Conservation (phyloP, 2,888 invertebrate genomes). For the Drosophila stalkeri region DNA sequence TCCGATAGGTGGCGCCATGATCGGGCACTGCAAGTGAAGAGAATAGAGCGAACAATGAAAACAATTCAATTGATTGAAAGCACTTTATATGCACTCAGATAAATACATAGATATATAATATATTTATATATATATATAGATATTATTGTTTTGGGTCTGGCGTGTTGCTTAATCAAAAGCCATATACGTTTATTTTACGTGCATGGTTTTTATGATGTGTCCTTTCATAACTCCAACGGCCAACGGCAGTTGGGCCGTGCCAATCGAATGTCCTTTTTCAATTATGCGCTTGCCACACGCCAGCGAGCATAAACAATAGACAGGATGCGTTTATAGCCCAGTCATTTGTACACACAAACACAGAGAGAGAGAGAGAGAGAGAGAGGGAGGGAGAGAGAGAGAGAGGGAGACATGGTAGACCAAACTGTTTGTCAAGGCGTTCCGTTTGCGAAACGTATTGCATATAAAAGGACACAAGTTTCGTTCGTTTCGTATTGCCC, state of each 20-base stretch:
- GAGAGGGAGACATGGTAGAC: conserved; percentile 28
- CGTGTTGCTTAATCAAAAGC: conserved; percentile 63
- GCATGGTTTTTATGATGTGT: conserved; percentile 59
- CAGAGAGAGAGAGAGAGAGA: neutral
- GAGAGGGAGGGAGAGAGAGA: neutral
- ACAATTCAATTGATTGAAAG: conserved; percentile 47
- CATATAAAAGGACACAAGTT: conserved; percentile 59
- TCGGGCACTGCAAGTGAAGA: conserved; percentile 75
- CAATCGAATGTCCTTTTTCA: conserved; percentile 78
- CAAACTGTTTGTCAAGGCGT: conserved; percentile 67
- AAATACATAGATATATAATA: conserved; percentile 6
- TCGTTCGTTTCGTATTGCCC: conserved; percentile 33
- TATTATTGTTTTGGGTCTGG: conserved; percentile 31
- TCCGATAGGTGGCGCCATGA: conserved; percentile 81
- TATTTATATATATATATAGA: conserved; percentile 10
- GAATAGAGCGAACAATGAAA: neutral
- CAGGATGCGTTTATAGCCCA: conserved; percentile 78
- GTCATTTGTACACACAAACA: conserved; percentile 64
- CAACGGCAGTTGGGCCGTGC: conserved; percentile 33
- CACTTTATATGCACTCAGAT: conserved; percentile 6
- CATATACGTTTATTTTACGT: conserved; percentile 48
- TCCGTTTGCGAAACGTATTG: conserved; percentile 52
- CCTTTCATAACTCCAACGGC: conserved; percentile 51
- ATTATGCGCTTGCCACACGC: conserved; percentile 76
- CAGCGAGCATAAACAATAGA: conserved; percentile 76